Base-by-base conservation (phyloP, 2,888 invertebrate genomes). In the Lasioglossum oenotherae region DNA sequence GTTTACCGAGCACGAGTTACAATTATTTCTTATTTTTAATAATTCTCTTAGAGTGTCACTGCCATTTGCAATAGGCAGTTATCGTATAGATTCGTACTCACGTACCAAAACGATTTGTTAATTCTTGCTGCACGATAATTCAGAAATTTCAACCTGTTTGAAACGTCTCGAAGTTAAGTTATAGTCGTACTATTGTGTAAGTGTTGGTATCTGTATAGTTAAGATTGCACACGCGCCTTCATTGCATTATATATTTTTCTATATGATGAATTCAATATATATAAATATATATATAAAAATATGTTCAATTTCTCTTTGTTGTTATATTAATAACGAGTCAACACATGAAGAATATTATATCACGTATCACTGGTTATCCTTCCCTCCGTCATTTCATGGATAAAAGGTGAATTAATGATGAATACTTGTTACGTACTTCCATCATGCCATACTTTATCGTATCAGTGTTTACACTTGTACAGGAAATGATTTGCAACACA, bases 401-500 rank as follows among this genome's bases (percentile, higher is more conserved):
- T 71, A 72, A 74, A 90, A 73, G 31, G 31, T 31, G 16, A 64
- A 57, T 57, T 64, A 69, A 78, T 78, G 80, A 82, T 86, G 81
- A 80, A 88, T 79, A 82, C 69, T 84, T 90, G 87, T 89, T 90
- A 89, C 85, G 88, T 88, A 87, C 84, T 90, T 89, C 85, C 84
- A 88, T 72, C 81, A 88, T 84, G 88, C 85, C 88, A 90, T 90
- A 88, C 72, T 75, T 82, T 73, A 82, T 86, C 67, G 60, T 86
- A 84, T 76, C 81, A 87, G 79, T 85, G 75, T 87, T 89, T 85
- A 89, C 86, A 88, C 81, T 81, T 90, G 90, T 90, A 90, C 87
- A 90, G 90, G 76, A 86, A 80, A 78, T 78, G 74, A 84, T 77
- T 83, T 73, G 82, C 87, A 80, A 85, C 74, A 69, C 60, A 77